Evolutionary conservation across 2,888 invertebrate genomes (phyloP).

Genomic region (Lomographa bimaculata): DNA sequence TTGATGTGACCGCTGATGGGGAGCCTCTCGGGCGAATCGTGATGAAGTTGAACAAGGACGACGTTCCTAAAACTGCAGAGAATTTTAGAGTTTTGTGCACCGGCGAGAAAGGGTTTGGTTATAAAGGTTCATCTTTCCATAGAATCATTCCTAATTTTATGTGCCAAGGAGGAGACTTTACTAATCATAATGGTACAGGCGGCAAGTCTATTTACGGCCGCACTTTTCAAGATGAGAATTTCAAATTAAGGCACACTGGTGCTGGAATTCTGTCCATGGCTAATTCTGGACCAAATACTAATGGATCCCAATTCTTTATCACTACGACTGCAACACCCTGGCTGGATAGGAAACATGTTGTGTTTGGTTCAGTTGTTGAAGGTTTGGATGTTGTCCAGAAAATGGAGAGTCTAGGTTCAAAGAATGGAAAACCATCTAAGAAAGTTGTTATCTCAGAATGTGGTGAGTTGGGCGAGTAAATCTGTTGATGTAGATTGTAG

Average conservation of each 20-base stretch:
- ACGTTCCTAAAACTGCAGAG: constrained; percentile 96
- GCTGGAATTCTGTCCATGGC: constrained; percentile 97
- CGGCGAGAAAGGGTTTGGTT: constrained; percentile 87
- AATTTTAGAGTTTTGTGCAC: constrained; percentile 97
- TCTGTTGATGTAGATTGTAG: constrained; percentile 19
- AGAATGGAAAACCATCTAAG: constrained; percentile 92
- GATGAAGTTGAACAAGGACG: constrained; percentile 94
- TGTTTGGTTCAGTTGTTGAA: constrained; percentile 95
- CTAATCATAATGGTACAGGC: constrained; percentile 95
- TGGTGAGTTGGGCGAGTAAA: constrained; percentile 87
- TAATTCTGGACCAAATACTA: constrained; percentile 97
- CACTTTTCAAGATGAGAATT: constrained; percentile 97
- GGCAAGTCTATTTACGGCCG: constrained; percentile 99
- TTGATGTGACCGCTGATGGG: constrained; percentile 94
- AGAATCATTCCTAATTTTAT: constrained; percentile 96
- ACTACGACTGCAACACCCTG: constrained; percentile 96
- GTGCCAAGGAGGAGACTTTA: constrained; percentile 98
- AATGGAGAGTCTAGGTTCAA: constrained; percentile 91
- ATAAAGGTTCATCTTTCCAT: constrained; percentile 96
- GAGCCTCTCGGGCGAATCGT: constrained; percentile 92
- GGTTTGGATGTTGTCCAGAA: constrained; percentile 96
- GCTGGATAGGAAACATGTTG: constrained; percentile 97
- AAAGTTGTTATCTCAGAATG: constrained; percentile 91
- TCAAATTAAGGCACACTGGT: constrained; percentile 94
- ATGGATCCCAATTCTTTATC: constrained; percentile 98